Base-by-base conservation (phyloP, 2,797 vertebrate species). In the Sarcoramphus papa region DNA sequence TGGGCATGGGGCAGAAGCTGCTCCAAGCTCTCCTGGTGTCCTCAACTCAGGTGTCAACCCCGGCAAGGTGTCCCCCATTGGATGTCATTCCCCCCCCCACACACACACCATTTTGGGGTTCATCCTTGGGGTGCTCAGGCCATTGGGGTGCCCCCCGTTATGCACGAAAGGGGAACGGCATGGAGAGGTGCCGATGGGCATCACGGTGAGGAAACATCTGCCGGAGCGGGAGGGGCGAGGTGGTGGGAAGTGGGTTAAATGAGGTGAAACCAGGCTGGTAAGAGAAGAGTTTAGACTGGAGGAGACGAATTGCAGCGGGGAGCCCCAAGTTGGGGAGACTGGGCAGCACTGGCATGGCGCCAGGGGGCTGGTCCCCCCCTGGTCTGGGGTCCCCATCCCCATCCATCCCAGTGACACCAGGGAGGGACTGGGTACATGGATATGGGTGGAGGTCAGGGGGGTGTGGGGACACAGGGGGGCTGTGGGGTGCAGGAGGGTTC, bases 311-410 rank as follows among this genome's bases (percentile, higher is more conserved):
- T 35, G 6, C 43, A n/a, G 43, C 0, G 3, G n/a, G 12, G 45
- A 40, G 8, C 24, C 14, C 9, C 10, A 30, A 10, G 6, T 0
- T 7, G 33, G 25, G 57, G 12, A 21, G 35, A 19, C 4, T 0
- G 5, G 31, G n/a, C 45, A 47, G 64, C 1, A 4, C 27, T 10
- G 33, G 23, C 41, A 14, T 40, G 48, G 76, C 30, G 51, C 51
- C 40, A 19, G 27, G 27, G 31, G n/a, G n/a, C 7, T 22, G 47
- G 14, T 15, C 5, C 25, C 9, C 25, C 8, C 21, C 15, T 1
- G 12, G 22, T 20, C 51, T 27, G 51, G 53, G 28, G 31, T 56
- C 31, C 18, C 70, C 17, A 7, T 31, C 50, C 28, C 35, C 35
- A 37, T 37, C 35, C 35, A 17, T 43, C 69, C 30, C 30, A 3